Evolutionary conservation across 2,888 invertebrate species (phyloP), one percentile per base, ranked within the genome.

Genomic region (Criorhina ranunculi): DNA sequence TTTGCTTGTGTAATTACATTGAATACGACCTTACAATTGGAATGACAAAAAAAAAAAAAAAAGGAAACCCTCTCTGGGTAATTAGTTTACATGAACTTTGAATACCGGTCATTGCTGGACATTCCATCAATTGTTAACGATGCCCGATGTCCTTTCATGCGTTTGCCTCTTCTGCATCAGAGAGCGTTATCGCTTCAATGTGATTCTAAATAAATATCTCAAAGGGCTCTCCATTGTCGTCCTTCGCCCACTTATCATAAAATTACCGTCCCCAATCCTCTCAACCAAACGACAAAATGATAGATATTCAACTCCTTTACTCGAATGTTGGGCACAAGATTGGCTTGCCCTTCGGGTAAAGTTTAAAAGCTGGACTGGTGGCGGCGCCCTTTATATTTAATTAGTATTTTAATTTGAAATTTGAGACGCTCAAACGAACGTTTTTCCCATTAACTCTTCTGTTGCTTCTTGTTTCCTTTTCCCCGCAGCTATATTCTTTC

Each of bases 401-500:
- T 72, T 40, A 31, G 5, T 2, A 37, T 29, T 19, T 51, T 19
- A 60, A 72, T 60, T 72, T 72, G 9, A 24, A 51, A 60, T 51
- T 51, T 29, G 2, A 72, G n/a, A 37, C 37, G 11, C 7, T 29
- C 15, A 40, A 35, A 5, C 8, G 31, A 19, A 11, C 11, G 11
- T 2, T 24, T 49, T 49, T 24, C 1, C 17, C 4, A n/a, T n/a
- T 8, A 12, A 8, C 8, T 12, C 9, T 11, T 42, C 15, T 15
- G 15, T 24, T 76, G 42, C 44, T 40, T 35, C 11, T 9, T n/a
- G 9, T 57, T 67, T n/a, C 46, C 17, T 75, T 2, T 37, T 29
- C n/a, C 0, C 57, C 89, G 0, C 93, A 96, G 95, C 73, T 96
- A 96, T 90, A 95, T 96, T 87, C 93, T 96, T 9, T 96, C 95